Conservation (phyloP, 2,888 invertebrate genomes). For the Diarsia mendica region DNA sequence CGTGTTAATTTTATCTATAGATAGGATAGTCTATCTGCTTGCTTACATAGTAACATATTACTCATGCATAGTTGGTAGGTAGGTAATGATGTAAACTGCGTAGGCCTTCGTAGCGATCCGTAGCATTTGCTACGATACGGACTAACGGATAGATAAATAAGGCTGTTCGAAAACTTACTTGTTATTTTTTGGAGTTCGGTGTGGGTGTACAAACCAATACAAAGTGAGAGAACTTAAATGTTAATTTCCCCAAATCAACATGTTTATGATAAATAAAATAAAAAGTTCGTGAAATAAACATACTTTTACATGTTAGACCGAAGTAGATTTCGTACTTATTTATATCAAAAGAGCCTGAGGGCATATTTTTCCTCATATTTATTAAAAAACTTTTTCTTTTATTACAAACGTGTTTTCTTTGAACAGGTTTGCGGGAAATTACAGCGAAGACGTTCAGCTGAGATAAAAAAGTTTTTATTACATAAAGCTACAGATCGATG, state of each 20-base stretch:
- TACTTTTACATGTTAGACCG: conserved; percentile 18
- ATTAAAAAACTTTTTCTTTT: conserved; percentile 72
- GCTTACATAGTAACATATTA: conserved; percentile 1
- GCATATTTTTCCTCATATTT: conserved; percentile 59
- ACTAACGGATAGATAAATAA: neutral
- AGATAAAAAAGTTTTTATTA: conserved; percentile 57
- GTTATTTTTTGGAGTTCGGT: neutral
- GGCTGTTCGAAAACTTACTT: neutral
- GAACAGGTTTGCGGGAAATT: conserved; percentile 59
- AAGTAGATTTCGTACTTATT: conserved; percentile 29
- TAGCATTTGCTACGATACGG: conserved; percentile 24
- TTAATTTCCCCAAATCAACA: neutral
- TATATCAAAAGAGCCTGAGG: conserved; percentile 31
- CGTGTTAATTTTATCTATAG: neutral
- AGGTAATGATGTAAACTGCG: conserved; percentile 12
- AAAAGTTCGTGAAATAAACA: conserved; percentile 18
- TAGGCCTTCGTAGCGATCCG: conserved; percentile 17
- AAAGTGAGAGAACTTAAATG: neutral
- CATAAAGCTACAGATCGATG: conserved; percentile 41
- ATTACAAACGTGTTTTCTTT: conserved; percentile 60
- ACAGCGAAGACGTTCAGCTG: conserved; percentile 39
- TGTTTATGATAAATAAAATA: conserved; percentile 19
- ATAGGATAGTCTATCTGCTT: neutral
- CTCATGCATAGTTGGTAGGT: neutral
- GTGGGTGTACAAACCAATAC: neutral